Percentiles rank a stretch among this genome's conserved stretches.
These are phyloP conservation scores for Pteropus alecto DNA, from an alignment of 2,113 vertebrate species.

Conservation along the genomic window DNA sequence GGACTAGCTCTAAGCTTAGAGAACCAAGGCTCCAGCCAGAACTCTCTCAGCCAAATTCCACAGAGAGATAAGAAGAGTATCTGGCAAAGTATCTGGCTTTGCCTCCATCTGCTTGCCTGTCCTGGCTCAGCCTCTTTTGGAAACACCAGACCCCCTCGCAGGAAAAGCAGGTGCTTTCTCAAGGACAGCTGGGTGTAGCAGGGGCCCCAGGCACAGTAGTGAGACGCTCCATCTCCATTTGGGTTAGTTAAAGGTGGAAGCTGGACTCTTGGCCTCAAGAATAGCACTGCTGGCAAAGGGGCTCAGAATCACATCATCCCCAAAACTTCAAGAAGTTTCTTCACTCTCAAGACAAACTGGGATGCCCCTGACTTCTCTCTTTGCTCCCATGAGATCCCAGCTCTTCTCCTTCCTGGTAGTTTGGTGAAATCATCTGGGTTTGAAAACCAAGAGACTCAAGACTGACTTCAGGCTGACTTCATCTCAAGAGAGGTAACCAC, in stretches of 20 bases:
- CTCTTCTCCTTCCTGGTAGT: background rate
- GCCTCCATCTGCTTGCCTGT: background rate
- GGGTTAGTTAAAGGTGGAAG: background rate
- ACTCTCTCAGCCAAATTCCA: background rate
- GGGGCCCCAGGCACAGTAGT: fast-evolving
- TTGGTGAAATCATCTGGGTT: background rate
- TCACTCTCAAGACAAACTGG: background rate
- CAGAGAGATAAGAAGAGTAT: background rate
- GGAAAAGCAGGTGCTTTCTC: background rate
- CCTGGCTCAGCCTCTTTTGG: background rate
- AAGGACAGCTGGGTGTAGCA: fast-evolving
- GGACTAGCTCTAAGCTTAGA: background rate
- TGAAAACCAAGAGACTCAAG: background rate
- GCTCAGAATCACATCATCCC: background rate
- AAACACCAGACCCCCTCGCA: background rate
- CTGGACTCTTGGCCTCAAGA: background rate
- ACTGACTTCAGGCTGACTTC: background rate
- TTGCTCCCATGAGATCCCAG: background rate
- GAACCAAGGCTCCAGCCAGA: background rate
- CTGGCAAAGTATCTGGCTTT: background rate
- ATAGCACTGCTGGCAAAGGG: background rate
- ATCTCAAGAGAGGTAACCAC: background rate
- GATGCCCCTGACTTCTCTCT: background rate
- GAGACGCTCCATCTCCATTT: fast-evolving
- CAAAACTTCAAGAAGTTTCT: background rate